Evolutionary conservation across 2,113 vertebrate species (phyloP).

Genomic region (Burhinus oedicnemus): DNA sequence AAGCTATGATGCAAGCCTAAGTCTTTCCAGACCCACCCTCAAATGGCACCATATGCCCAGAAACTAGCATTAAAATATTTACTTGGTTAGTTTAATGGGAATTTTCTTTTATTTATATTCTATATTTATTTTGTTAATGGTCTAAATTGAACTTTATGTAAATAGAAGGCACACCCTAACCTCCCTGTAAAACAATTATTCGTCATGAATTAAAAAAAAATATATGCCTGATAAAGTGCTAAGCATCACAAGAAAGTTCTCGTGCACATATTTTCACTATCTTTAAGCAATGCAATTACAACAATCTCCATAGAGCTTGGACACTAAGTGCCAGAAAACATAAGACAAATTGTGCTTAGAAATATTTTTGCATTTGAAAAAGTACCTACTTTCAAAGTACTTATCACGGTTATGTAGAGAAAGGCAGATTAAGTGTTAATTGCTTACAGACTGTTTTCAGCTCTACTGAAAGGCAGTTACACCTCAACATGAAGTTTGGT

Average conservation of each 20-base stretch:
- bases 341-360: background rate
- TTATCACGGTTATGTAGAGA: background rate
- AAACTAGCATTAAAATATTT: background rate
- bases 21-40: background rate
- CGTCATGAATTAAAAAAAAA: background rate
- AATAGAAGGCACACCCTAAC: background rate
- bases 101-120: constrained; percentile 6
- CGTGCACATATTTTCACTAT: background rate
- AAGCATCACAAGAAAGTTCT: background rate
- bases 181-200: background rate
- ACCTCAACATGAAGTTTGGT: background rate
- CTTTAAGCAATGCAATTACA: background rate
- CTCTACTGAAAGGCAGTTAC: background rate
- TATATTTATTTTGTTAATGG: constrained; percentile 15
- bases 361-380: background rate
- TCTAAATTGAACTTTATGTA: background rate
- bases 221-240: background rate
- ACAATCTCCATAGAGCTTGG: background rate
- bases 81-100: background rate
- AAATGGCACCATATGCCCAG: background rate
- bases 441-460: background rate
- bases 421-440: background rate
- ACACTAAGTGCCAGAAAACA: background rate
- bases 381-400: background rate
- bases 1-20: background rate